These are phyloP conservation scores for Xenopus petersii DNA, from an alignment of 2,797 vertebrate genomes.

Conservation along the genomic window DNA sequence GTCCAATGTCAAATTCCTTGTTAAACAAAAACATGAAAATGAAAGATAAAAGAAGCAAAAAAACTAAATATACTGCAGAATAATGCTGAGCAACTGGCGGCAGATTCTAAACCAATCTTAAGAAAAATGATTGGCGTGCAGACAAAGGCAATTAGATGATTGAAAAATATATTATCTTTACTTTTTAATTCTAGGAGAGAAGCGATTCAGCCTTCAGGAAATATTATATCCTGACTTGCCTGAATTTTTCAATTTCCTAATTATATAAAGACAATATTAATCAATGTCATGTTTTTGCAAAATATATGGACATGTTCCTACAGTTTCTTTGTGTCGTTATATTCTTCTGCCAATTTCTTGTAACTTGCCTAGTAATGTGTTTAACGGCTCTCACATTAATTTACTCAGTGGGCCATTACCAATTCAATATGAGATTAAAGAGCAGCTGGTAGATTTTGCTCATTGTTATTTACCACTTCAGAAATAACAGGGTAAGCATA, in stretches of 20 bases:
- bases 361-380: not conserved
- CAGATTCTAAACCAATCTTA: not conserved
- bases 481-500: not conserved
- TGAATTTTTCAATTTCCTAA: slow-evolving; percentile 4
- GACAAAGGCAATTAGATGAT: slow-evolving; percentile 9
- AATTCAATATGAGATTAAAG: slow-evolving; percentile 9
- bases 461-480: slow-evolving; percentile 2
- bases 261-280: slow-evolving; percentile 11
- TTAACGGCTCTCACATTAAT: slow-evolving; percentile 4
- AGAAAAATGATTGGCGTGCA: not conserved
- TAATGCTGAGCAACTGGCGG: not conserved
- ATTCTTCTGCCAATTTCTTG: not conserved
- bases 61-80: not conserved
- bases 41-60: no score
- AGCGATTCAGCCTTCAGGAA: not conserved
- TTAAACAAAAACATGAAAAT: no score
- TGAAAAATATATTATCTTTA: slow-evolving; percentile 11
- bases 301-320: not conserved
- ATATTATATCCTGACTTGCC: slow-evolving; percentile 1
- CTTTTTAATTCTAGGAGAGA: slow-evolving; percentile 10
- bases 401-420: slow-evolving; percentile 3
- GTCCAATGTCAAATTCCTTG: no score
- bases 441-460: slow-evolving; percentile 4
- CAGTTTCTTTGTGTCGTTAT: slow-evolving; percentile 4
- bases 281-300: slow-evolving; percentile 9